phyloP scores from a whole-genome alignment of 2,113 vertebrate species.

The Egretta garzetta region DNA sequence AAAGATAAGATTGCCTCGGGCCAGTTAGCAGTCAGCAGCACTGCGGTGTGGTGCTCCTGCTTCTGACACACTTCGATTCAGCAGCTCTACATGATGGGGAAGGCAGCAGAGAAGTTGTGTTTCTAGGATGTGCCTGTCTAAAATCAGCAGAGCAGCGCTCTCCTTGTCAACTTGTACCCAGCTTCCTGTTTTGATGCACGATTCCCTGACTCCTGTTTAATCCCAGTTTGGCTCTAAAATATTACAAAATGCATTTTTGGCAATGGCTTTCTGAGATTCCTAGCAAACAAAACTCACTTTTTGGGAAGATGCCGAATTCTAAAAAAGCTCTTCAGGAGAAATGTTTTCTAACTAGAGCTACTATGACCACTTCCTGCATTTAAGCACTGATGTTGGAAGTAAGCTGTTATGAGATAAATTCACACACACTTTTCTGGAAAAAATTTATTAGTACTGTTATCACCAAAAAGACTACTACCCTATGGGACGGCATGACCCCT shows the following conservation, averaged over 20 bases:
- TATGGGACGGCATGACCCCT: accelerated
- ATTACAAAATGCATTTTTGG: slow-evolving; percentile 47
- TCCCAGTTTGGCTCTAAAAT: slow-evolving; percentile 6
- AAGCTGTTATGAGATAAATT: background rate
- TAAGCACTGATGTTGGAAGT: background rate
- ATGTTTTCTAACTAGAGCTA: background rate
- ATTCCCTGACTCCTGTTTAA: slow-evolving; percentile 13
- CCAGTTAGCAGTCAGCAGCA: background rate
- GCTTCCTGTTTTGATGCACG: slow-evolving; percentile 33
- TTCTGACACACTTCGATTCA: background rate
- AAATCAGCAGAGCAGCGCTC: background rate
- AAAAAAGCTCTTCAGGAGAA: background rate
- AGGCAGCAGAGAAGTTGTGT: background rate
- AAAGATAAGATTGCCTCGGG: background rate
- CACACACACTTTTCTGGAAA: background rate
- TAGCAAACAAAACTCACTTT: background rate
- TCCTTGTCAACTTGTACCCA: background rate
- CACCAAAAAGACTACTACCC: background rate
- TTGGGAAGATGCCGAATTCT: background rate
- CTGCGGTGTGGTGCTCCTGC: background rate
- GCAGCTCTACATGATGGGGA: background rate
- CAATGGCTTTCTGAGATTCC: background rate
- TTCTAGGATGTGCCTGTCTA: background rate
- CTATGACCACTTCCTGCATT: background rate
- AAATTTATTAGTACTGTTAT: background rate